These are phyloP conservation scores for Lineus longissimus DNA, from an alignment of 1,140 invertebrate genomes.

Conservation along the genomic window DNA sequence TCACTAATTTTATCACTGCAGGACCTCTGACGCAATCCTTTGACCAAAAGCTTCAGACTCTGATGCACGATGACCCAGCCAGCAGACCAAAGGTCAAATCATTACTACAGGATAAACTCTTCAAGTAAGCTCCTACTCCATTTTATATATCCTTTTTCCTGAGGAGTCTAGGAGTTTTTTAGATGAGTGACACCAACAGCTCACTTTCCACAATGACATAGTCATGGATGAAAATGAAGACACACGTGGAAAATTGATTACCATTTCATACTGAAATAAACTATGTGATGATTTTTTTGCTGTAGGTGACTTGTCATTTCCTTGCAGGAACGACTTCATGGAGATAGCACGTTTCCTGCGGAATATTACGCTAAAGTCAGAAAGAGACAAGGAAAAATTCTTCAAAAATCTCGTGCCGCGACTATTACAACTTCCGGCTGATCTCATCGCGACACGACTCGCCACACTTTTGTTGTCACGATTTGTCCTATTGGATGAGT, in stretches of 20 bases:
- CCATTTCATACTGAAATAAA: no score
- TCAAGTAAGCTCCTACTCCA: slow-evolving; percentile 28
- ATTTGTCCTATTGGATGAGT: slow-evolving; percentile 74
- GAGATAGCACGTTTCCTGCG: slow-evolving; percentile 74
- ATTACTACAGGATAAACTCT: slow-evolving; percentile 37
- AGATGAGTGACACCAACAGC: no score
- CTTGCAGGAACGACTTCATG: slow-evolving; percentile 75
- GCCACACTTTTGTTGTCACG: slow-evolving; percentile 71
- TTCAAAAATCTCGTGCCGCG: slow-evolving; percentile 57
- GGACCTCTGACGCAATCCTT: slow-evolving; percentile 40
- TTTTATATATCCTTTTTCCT: background rate
- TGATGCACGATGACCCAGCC: slow-evolving; percentile 40
- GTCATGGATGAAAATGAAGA: no score
- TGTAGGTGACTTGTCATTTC: slow-evolving; percentile 63
- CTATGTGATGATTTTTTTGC: no score
- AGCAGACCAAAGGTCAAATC: slow-evolving; percentile 30
- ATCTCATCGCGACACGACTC: slow-evolving; percentile 72
- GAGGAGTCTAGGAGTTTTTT: no score
- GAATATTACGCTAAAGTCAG: slow-evolving; percentile 73
- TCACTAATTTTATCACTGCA: slow-evolving; percentile 15
- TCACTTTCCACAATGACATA: no score
- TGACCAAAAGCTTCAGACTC: slow-evolving; percentile 37
- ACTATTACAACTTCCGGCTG: slow-evolving; percentile 68
- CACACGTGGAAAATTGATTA: no score
- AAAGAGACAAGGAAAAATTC: slow-evolving; percentile 71